Evolutionary conservation across 2,888 invertebrate species (phyloP).

Genomic region (Cosmorhoe ocellata): DNA sequence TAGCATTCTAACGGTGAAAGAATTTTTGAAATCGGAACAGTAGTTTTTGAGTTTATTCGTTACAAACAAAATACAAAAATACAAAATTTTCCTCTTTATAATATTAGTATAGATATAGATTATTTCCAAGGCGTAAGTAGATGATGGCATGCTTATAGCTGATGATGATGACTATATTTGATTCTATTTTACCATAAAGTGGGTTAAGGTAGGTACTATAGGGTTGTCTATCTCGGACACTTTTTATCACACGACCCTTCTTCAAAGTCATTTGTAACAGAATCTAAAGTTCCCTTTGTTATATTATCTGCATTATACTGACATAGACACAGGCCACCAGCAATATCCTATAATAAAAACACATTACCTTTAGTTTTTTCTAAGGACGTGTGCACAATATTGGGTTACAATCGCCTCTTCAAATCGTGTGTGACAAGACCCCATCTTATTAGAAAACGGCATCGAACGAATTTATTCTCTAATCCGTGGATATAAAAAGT

Average conservation of each 20-base stretch:
- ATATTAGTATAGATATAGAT: no score
- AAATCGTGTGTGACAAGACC: constrained; percentile 43
- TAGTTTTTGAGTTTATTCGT: no score
- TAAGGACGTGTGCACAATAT: constrained; percentile 67
- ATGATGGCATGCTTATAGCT: no score
- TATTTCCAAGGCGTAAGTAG: no score
- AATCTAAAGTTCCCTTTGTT: constrained; percentile 21
- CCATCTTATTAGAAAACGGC: constrained; percentile 27
- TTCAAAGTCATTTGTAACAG: constrained; percentile 19
- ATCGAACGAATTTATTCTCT: constrained; percentile 32
- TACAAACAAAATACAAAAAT: no score
- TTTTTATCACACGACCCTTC: constrained; percentile 10
- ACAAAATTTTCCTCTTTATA: no score
- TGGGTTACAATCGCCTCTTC: constrained; percentile 58
- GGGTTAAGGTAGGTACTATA: no score
- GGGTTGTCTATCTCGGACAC: not conserved
- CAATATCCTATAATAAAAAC: constrained; percentile 54
- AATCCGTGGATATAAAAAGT: constrained; percentile 22
- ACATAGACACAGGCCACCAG: constrained; percentile 44
- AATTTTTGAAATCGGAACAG: no score
- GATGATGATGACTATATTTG: no score
- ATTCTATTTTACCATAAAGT: no score
- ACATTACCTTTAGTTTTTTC: constrained; percentile 58
- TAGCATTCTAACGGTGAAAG: no score
- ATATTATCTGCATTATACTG: constrained; percentile 20